Evolutionary conservation across 2,797 vertebrate species (phyloP).

Genomic region (Yasuhikotakia modesta): DNA sequence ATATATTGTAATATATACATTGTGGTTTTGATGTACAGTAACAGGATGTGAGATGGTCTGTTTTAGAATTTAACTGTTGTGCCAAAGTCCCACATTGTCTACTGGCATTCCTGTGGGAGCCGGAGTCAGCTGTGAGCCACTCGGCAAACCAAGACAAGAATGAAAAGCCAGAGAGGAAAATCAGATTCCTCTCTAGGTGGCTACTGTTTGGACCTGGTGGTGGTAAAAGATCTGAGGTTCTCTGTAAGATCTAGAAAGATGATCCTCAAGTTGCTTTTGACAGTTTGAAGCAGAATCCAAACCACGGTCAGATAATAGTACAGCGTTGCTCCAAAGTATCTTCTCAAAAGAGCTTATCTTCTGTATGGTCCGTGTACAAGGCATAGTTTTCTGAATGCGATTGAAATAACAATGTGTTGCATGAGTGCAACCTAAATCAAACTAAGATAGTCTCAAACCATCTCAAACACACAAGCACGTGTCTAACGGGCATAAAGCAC

Average conservation of each 20-base stretch:
- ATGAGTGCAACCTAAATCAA: not conserved
- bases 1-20: too few relatives aligned
- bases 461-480: conserved; percentile 43
- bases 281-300: too few relatives aligned
- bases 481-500: conserved; percentile 31
- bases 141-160: conserved; percentile 31
- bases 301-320: not conserved
- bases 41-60: too few relatives aligned
- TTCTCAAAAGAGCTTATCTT: not conserved
- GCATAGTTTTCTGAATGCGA: not conserved
- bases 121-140: conserved; percentile 9
- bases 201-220: conserved; percentile 45
- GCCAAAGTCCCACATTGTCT: conserved; percentile 29
- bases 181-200: conserved; percentile 22
- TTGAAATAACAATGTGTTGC: not conserved
- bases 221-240: not conserved
- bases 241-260: not conserved
- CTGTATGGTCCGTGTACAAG: conserved; percentile 15
- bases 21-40: too few relatives aligned
- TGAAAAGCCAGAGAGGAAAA: conserved; percentile 44
- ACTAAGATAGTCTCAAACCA: conserved; percentile 31
- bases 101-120: conserved; percentile 36
- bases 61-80: too few relatives aligned
- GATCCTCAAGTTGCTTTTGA: conserved; percentile 3
- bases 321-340: not conserved